phyloP scores from a whole-genome alignment of 2,888 invertebrate species.

The Drosophila hamatofila region DNA sequence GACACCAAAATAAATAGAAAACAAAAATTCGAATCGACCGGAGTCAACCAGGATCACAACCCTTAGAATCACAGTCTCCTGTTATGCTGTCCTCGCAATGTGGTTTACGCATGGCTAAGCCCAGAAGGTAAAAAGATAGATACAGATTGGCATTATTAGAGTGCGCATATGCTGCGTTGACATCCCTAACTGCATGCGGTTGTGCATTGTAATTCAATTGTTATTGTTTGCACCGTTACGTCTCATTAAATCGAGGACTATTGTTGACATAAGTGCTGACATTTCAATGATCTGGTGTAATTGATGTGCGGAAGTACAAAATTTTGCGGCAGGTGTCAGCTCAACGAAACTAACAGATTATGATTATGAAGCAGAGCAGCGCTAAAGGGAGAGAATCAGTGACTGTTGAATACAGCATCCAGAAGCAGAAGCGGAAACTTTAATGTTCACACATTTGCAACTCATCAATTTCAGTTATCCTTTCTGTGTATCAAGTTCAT shows the following conservation, averaged over 20 bases:
- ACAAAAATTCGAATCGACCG: conserved; percentile 38
- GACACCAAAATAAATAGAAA: conserved; percentile 47
- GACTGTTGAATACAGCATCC: conserved; percentile 1
- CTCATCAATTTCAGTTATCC: conserved; percentile 72
- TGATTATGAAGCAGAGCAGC: conserved; percentile 17
- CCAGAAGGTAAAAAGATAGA: conserved; percentile 37
- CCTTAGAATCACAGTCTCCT: conserved; percentile 26
- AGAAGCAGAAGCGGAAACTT: conserved; percentile 62
- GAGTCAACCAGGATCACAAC: conserved; percentile 36
- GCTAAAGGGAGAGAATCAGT: neutral
- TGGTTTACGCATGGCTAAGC: conserved; percentile 53
- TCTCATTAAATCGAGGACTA: conserved; percentile 60
- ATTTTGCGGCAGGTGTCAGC: conserved; percentile 65
- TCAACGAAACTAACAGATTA: conserved; percentile 23
- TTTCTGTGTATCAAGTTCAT: conserved; percentile 64
- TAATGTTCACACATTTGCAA: conserved; percentile 77
- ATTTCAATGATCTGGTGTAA: conserved; percentile 61
- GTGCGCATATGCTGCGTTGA: conserved; percentile 56
- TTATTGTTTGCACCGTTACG: conserved; percentile 63
- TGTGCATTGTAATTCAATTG: conserved; percentile 26
- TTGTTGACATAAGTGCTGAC: conserved; percentile 59
- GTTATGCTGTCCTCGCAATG: conserved; percentile 11
- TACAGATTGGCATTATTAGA: conserved; percentile 69
- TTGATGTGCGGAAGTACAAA: conserved; percentile 62
- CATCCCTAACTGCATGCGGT: conserved; percentile 41